Evolutionary conservation across 2,797 vertebrate species (phyloP).

Genomic region (Sebastiscus tertius): DNA sequence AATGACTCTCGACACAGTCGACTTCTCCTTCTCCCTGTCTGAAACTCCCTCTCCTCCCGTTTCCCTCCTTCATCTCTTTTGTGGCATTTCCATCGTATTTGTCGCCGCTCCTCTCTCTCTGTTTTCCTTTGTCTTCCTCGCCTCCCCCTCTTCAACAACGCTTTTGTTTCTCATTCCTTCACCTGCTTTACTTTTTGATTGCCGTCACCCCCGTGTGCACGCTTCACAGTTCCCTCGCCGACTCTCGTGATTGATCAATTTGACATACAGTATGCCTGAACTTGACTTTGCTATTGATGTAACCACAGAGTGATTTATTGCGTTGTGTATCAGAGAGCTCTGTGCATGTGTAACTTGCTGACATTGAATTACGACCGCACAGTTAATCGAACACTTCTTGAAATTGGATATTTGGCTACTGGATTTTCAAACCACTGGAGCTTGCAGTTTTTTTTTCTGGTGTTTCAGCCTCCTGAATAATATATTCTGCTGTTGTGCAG

Average conservation of each 20-base stretch:
- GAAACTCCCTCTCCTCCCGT: constrained; percentile 7
- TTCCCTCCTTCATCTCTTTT: constrained; percentile 19
- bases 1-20: constrained; percentile 31
- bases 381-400: constrained; percentile 64
- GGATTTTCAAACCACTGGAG: constrained; percentile 54
- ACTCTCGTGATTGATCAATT: constrained; percentile 45
- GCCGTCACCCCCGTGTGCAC: not conserved
- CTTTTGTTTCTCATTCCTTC: constrained; percentile 18
- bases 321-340: constrained; percentile 40
- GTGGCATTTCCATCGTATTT: constrained; percentile 8
- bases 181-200: constrained; percentile 38
- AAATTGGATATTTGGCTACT: constrained; percentile 60
- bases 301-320: constrained; percentile 56
- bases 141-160: constrained; percentile 1
- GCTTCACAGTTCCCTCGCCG: not conserved
- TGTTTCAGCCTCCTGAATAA: constrained; percentile 53
- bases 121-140: constrained; percentile 39
- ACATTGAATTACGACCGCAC: constrained; percentile 56
- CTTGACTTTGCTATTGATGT: constrained; percentile 52
- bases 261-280: constrained; percentile 26
- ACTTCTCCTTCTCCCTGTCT: constrained; percentile 14
- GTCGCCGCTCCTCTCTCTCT: constrained; percentile 20
- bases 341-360: constrained; percentile 50
- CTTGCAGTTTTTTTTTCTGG: constrained; percentile 37
- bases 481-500: constrained; percentile 47